Base-by-base conservation (phyloP, 2,797 vertebrate genomes). In the Brachyrhaphis roseni region DNA sequence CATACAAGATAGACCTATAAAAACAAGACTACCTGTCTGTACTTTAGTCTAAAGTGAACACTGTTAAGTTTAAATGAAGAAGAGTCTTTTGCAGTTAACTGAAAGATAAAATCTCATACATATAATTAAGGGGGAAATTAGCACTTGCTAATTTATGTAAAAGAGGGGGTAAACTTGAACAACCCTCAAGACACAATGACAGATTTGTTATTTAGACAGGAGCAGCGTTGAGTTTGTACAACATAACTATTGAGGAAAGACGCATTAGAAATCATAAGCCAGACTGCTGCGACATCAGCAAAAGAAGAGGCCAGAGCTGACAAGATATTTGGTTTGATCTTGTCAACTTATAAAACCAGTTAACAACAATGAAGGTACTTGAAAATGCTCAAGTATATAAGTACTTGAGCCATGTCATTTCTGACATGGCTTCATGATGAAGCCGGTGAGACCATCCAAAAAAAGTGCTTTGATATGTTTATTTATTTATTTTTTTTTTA, bases 1-100 rank as follows among this genome's bases (percentile, higher is more conserved):
- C 55, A 43, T 83, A 84, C 81, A 51, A 46, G 78, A 78, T 34
- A 55, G 20, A 68, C 36, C 36, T 68, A 41, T 26, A 26, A 41
- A 39, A 68, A 45, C 23, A n/a, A 45, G 26, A n/a, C 68, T 68
- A 4, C 10, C 11, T 43, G 66, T 45, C 36, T 68, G 64, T 41
- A 68, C 20, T 26, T 68, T 26, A 6, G 20, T 39, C 23, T 26
- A 26, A 26, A 71, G 12, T 15, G 26, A n/a, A 45, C 2, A 71
- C 39, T 16, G 36, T 2, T 70, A 23, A 23, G 36, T 28, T 71
- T n/a, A 43, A 26, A 41, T 70, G 39, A 45, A n/a, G 41, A 20
- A 28, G 13, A 71, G 6, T 45, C 13, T 71, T 71, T 71, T 71
- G 41, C 68, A 45, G 3, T n/a, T 7, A 71, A 71, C 5, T 28